phyloP scores from a whole-genome alignment of 2,888 invertebrate species.

The Corythucha ciliata region DNA sequence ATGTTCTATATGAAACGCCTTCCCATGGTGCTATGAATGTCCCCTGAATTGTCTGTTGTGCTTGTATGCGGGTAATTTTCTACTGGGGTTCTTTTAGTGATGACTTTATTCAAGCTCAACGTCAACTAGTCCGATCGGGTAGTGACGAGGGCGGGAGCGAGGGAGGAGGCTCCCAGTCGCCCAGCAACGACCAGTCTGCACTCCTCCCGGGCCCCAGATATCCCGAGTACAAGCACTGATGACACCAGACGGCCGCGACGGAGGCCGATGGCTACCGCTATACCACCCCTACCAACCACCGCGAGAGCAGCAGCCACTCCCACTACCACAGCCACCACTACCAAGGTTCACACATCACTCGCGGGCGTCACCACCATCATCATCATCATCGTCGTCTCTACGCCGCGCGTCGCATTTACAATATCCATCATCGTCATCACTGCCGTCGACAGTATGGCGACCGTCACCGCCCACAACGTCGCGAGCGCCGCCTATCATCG shows the following conservation, averaged over 20 bases:
- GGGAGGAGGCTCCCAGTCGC: slow-evolving; percentile 31
- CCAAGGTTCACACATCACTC: no score
- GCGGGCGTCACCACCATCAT: no score
- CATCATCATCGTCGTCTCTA: no score
- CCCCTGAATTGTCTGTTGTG: no score
- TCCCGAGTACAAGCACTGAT: slow-evolving; percentile 70
- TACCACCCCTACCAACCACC: no score
- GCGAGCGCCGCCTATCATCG: no score
- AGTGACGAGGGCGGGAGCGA: slow-evolving; percentile 79
- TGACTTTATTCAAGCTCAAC: slow-evolving; percentile 96
- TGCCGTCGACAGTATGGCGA: no score
- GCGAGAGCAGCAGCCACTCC: no score
- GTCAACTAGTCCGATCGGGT: slow-evolving; percentile 91
- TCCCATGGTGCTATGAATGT: background rate
- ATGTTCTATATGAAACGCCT: background rate
- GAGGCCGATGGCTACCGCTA: no score
- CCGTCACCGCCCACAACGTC: no score
- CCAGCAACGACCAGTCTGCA: slow-evolving; percentile 33
- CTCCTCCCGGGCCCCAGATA: slow-evolving; percentile 45
- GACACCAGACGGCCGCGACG: slow-evolving; percentile 37
- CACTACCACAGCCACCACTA: slow-evolving; percentile 26
- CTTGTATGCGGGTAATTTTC: slow-evolving; percentile 25
- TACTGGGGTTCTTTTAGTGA: slow-evolving; percentile 72
- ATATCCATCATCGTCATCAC: no score
- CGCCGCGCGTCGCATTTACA: no score